These are phyloP conservation scores for Schizothorax lantsangensis DNA, from an alignment of 2,797 vertebrate genomes.

Conservation along the genomic window DNA sequence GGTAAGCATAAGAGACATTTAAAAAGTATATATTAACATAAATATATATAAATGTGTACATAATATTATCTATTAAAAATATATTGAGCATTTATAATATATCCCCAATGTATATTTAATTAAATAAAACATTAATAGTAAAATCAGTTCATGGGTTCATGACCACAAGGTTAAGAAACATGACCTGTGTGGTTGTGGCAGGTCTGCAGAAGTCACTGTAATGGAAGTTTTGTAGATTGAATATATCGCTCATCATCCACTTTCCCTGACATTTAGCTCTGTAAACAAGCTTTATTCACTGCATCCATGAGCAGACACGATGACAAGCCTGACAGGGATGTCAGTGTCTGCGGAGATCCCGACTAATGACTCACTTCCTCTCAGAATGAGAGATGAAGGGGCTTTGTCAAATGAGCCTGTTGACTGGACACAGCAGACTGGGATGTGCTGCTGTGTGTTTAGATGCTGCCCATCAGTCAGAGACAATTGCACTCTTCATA, in stretches of 20 bases:
- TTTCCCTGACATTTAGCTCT: constrained; percentile 52
- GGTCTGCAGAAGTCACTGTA: neutral
- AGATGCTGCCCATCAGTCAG: constrained; percentile 33
- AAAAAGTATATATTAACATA: neutral
- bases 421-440: constrained; percentile 36
- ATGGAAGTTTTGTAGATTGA: constrained; percentile 13
- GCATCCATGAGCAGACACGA: constrained; percentile 26
- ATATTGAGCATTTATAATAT: neutral
- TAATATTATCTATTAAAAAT: neutral
- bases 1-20: neutral
- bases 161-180: neutral
- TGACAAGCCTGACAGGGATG: constrained; percentile 45
- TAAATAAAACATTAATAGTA: neutral
- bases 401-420: constrained; percentile 49
- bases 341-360: constrained; percentile 48
- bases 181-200: neutral
- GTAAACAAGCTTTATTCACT: constrained; percentile 53
- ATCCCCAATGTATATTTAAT: neutral
- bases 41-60: no score
- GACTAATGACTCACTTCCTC: constrained; percentile 59
- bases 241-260: constrained; percentile 31
- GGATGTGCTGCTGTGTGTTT: constrained; percentile 13
- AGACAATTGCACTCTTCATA: constrained; percentile 53
- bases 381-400: constrained; percentile 47
- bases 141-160: neutral